Evolutionary conservation across 2,113 vertebrate species (phyloP).

Genomic region (Abramis brama): DNA sequence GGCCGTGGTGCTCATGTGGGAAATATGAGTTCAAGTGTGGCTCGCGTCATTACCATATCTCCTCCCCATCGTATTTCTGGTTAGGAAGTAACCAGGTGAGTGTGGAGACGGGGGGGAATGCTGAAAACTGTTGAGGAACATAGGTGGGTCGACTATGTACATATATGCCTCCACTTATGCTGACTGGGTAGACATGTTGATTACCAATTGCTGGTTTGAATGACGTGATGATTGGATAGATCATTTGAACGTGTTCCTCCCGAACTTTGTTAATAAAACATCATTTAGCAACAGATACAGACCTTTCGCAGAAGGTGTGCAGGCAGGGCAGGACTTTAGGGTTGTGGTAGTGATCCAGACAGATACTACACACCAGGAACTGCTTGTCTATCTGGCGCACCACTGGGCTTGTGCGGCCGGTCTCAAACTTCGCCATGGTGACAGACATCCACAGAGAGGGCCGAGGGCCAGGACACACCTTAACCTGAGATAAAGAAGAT

Average conservation of each 20-base stretch:
- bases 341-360: slow-evolving; percentile 89
- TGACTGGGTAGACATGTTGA: no score
- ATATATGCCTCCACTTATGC: no score
- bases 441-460: slow-evolving; percentile 68
- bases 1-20: background rate
- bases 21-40: background rate
- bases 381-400: slow-evolving; percentile 96
- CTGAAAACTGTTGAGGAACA: no score
- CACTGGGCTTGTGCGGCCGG: slow-evolving; percentile 85
- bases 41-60: background rate
- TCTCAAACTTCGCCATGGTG: slow-evolving; percentile 85
- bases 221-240: no score
- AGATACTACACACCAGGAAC: slow-evolving; percentile 96
- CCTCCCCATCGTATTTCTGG: background rate
- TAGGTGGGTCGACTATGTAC: no score
- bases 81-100: no score
- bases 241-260: no score
- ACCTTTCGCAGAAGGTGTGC: slow-evolving; percentile 97
- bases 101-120: no score
- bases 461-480: slow-evolving; percentile 60
- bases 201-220: no score
- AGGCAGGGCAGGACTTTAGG: slow-evolving; percentile 89
- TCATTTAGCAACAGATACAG: background rate
- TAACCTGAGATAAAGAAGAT: slow-evolving; percentile 64
- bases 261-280: no score